phyloP scores from a whole-genome alignment of 2,113 vertebrate genomes.

The Pelvicachromis taeniatus region DNA sequence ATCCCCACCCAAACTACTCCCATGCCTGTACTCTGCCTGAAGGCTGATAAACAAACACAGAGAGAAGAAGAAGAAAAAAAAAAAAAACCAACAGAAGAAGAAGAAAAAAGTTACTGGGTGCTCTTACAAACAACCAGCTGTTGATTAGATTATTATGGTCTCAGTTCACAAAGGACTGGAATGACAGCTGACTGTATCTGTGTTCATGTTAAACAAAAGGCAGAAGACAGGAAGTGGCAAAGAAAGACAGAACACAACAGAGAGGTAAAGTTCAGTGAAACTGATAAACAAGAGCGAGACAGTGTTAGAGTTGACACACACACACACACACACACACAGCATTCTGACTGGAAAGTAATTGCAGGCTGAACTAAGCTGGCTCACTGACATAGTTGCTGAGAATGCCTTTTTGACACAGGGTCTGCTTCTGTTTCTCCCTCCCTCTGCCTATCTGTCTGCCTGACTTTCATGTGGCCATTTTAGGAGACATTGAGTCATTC shows the following conservation, averaged over 20 bases:
- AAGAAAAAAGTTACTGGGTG: not conserved
- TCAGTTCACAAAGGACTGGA: not conserved
- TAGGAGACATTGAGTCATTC: conserved; percentile 57
- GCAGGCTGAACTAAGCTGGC: conserved; percentile 51
- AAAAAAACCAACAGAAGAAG: not conserved
- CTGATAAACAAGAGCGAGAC: not conserved
- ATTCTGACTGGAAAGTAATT: not conserved
- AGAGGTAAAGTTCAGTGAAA: conserved; percentile 13
- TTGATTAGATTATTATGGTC: conserved; percentile 40
- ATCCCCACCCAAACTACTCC: conserved; percentile 33
- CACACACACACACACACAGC: not conserved
- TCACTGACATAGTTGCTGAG: conserved; percentile 64
- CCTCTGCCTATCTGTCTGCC: not conserved
- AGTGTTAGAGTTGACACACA: not conserved
- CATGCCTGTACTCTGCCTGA: conserved; percentile 16
- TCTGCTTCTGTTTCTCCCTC: conserved; percentile 27
- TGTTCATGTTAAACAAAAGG: not conserved
- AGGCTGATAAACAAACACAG: conserved; percentile 36
- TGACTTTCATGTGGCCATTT: conserved; percentile 61
- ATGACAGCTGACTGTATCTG: conserved; percentile 10
- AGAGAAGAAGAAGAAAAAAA: not conserved
- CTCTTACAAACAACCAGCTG: conserved; percentile 22
- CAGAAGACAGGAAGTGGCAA: conserved; percentile 21
- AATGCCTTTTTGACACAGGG: conserved; percentile 59
- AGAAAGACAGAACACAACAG: conserved; percentile 1